phyloP scores from a whole-genome alignment of 1,140 invertebrate species.

The Pseudoatta argentina region DNA sequence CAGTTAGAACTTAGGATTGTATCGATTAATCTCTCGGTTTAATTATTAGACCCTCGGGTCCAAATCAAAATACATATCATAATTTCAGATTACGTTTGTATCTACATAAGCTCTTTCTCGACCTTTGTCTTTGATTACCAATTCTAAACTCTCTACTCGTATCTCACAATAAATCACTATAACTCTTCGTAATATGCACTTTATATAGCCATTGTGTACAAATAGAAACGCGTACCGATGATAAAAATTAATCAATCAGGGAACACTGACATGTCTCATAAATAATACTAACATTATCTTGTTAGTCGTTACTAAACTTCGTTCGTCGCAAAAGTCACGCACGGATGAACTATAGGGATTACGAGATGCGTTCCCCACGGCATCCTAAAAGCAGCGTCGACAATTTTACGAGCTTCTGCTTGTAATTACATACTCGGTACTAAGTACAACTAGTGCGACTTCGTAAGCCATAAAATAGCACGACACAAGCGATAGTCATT shows the following conservation, averaged over 20 bases:
- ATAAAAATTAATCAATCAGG: background rate
- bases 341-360: background rate
- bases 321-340: background rate
- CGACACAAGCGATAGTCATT: constrained; percentile 62
- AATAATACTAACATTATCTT: background rate
- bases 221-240: background rate
- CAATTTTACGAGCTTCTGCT: constrained; percentile 49
- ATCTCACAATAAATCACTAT: background rate
- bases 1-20: background rate
- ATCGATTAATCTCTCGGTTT: background rate
- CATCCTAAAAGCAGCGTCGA: constrained; percentile 26
- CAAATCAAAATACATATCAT: background rate
- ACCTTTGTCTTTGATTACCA: background rate
- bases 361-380: constrained; percentile 4
- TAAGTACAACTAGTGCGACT: constrained; percentile 4
- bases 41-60: background rate
- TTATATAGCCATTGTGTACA: background rate
- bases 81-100: constrained; percentile 8
- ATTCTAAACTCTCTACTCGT: background rate
- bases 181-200: background rate
- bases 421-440: constrained; percentile 47
- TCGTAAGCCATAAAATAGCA: constrained; percentile 59
- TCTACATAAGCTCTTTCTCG: background rate
- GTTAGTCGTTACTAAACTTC: background rate
- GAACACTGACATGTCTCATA: background rate